Percentiles rank a stretch among this genome's conserved stretches.
These are phyloP conservation scores for Monopterus albus DNA, from an alignment of 2,113 vertebrate species.

Conservation along the genomic window DNA sequence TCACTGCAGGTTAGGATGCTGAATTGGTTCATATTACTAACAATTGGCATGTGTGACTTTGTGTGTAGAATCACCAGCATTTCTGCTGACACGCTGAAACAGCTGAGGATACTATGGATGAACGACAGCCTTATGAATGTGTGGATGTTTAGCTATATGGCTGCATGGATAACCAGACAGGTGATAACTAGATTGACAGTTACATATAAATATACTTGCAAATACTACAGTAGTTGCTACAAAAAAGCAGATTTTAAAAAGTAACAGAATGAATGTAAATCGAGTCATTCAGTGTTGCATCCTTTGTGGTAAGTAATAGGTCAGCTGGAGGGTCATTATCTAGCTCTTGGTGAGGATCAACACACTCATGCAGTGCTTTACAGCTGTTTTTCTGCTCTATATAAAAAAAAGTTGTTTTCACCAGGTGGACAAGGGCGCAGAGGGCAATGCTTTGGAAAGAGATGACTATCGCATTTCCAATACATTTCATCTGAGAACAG, in stretches of 20 bases:
- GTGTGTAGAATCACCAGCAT: slow-evolving; percentile 44
- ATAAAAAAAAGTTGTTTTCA: slow-evolving; percentile 59
- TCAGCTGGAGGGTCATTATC: slow-evolving; percentile 67
- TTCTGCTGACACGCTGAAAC: slow-evolving; percentile 63
- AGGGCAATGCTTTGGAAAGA: slow-evolving; percentile 60
- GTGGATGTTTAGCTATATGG: slow-evolving; percentile 26
- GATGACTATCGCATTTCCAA: slow-evolving; percentile 66
- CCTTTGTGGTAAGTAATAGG: slow-evolving; percentile 35
- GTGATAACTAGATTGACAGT: background rate
- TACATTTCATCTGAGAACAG: slow-evolving; percentile 69
- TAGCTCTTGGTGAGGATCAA: slow-evolving; percentile 56
- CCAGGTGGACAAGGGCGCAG: slow-evolving; percentile 37
- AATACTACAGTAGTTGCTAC: background rate
- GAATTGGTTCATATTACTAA: slow-evolving; percentile 73
- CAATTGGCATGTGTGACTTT: slow-evolving; percentile 68
- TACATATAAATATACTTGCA: slow-evolving; percentile 2
- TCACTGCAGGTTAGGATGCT: slow-evolving; percentile 73
- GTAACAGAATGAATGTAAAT: background rate
- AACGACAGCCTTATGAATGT: slow-evolving; percentile 35
- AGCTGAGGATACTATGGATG: slow-evolving; percentile 74
- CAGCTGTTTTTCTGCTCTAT: slow-evolving; percentile 50
- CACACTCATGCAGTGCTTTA: slow-evolving; percentile 64
- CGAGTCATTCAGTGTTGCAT: background rate
- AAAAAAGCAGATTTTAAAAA: background rate
- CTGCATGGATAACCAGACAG: background rate